Evolutionary conservation across 1,140 invertebrate genomes (phyloP), one percentile per base, ranked within the genome.

Genomic region (Dinoponera quadriceps): DNA sequence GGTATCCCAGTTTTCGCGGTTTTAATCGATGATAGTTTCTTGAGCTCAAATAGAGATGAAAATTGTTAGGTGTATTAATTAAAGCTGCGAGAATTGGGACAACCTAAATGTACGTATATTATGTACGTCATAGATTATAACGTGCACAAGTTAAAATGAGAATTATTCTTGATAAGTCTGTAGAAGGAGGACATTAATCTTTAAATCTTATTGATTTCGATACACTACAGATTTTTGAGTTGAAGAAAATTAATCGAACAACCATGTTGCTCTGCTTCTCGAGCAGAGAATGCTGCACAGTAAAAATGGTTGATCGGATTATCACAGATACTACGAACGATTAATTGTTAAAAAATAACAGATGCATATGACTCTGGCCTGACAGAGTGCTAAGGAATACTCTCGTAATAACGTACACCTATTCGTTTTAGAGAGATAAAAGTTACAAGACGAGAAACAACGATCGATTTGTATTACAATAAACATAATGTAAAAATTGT

Each of bases 391-490:
- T 51, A 18, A 57, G 14, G 44, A 3, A 48, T 62, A 72, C 22
- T 60, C 33, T 60, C 33, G 16, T 54, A 54, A 65, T 20, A 62
- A 75, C 51, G 27, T 51, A 20, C 66, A 48, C 51, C 63, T 77
- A 85, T 63, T 83, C 74, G 60, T 66, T 55, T 81, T 78, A 33
- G 33, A 33, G 73, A 63, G 71, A 82, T 85, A 81, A 82, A 80
- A 78, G 69, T 57, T 85, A 84, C 3, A 60, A 63, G 54, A 69
- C 13, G 27, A 62, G 27, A 62, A 80, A 20, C 25, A 29, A 29
- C 29, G 18, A 27, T 44, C 78, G 49, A 78, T 80, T 88, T 81
- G 74, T 71, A 88, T 87, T 51, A 57, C 85, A 87, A 81, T 68
- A 65, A 55, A 25, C 13, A 2, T 62, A 74, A 38, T 82, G 59